Base-by-base conservation (phyloP, 92 coral and sea anemone genomes). In the Umimayanthus kanabou region DNA sequence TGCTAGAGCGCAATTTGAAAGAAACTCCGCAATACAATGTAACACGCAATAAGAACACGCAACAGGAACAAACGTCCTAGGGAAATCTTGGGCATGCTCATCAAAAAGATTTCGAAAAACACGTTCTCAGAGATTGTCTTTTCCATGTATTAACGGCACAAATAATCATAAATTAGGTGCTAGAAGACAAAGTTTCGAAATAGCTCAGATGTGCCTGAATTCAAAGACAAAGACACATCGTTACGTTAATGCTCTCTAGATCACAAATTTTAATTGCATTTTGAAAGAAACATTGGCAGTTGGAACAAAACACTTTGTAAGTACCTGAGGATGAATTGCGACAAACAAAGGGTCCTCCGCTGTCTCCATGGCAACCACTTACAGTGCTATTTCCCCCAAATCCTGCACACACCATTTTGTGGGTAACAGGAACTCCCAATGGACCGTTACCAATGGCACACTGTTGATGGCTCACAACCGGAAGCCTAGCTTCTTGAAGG, bases 261-360 rank as follows among this genome's bases (percentile, higher is more conserved):
- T 26, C 20, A 7, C 76, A 13, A 71, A 18, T 14, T 71, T 71
- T 9, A 29, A 29, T 33, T 10, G 39, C 8, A n/a, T 16, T 30
- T 40, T 75, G 10, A 37, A 75, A 39, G 9, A 74, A 4, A 14
- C n/a, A 8, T 5, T 45, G 49, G 50, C 10, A 47, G 23, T 5
- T 33, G 20, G 39, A 1, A 65, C 29, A n/a, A 39, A 30, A 61
- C 43, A 58, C 66, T 25, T 30, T 20, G 26, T 5, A 57, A 20
- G 22, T 82, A 61, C 85, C 61, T 61, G 75, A 30, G 28, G 28
- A 20, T 82, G 76, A 66, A 30, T 89, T 79, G 43, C 39, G 50
- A 79, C 91, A 89, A 10, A 89, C 91, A 28, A 89, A 65, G 13
- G 91, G 91, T 11, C 91, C 91, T 57, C 91, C 91, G 65, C 91